Evolutionary conservation across 2,888 invertebrate species (phyloP).

Genomic region (Phengaris arion): DNA sequence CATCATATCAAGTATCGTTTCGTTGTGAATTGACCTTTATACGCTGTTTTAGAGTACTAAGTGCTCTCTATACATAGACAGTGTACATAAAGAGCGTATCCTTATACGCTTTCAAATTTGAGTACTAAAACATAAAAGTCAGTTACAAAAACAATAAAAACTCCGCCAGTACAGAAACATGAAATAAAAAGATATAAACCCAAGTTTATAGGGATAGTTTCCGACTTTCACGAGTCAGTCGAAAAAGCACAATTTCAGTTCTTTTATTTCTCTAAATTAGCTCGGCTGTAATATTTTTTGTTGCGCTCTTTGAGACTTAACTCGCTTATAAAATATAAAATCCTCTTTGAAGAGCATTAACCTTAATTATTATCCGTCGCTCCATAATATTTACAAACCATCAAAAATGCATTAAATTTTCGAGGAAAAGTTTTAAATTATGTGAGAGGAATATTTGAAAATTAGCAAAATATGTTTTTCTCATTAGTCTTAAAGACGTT

Average conservation of each 20-base stretch:
- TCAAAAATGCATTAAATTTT: constrained; percentile 19
- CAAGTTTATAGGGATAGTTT: constrained; percentile 25
- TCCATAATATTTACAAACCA: constrained; percentile 23
- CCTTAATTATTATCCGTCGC: constrained; percentile 20
- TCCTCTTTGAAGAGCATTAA: constrained; percentile 27
- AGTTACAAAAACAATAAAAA: constrained; percentile 9
- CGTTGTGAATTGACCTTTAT: too few relatives aligned
- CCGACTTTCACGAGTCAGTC: constrained; percentile 10
- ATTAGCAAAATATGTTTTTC: too few relatives aligned
- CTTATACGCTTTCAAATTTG: not conserved
- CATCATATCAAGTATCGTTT: too few relatives aligned
- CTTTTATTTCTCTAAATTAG: constrained; percentile 41
- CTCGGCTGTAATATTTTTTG: constrained; percentile 40
- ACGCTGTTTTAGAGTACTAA: too few relatives aligned
- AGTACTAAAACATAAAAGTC: not conserved
- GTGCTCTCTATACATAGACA: too few relatives aligned
- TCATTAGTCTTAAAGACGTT: not conserved
- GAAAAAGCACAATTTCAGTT: constrained; percentile 40
- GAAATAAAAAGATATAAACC: constrained; percentile 19
- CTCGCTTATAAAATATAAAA: constrained; percentile 34
- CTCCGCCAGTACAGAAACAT: constrained; percentile 11
- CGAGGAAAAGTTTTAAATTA: not conserved
- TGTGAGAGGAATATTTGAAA: not conserved
- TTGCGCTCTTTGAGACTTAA: constrained; percentile 25
- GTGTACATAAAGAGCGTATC: not conserved